A percentile compares a stretch with the other conserved stretches of the same genome.
phyloP scores from a whole-genome alignment of 1,140 invertebrate genomes.

The Aphelinus certus region DNA sequence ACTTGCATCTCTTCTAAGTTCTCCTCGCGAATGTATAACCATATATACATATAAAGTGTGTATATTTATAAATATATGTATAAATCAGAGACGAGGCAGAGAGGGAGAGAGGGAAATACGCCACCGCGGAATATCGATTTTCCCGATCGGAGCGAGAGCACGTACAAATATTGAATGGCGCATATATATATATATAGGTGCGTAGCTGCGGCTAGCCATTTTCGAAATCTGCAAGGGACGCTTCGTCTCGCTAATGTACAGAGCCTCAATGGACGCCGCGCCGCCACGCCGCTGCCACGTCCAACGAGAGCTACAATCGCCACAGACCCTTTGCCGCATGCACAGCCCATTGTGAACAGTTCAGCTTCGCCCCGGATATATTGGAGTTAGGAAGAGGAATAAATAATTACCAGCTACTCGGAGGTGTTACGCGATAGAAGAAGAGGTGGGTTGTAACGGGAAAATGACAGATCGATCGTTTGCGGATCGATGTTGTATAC shows the following conservation, averaged over 20 bases:
- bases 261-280: slow-evolving; percentile 1
- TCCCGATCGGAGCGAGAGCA: neutral
- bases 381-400: too few species aligned
- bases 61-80: too few species aligned
- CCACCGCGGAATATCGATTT: slow-evolving; percentile 29
- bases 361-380: too few species aligned
- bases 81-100: neutral
- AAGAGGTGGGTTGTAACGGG: too few species aligned
- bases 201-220: slow-evolving; percentile 20
- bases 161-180: slow-evolving; percentile 7
- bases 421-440: neutral
- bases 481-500: too few species aligned
- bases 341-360: too few species aligned
- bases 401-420: too few species aligned
- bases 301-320: neutral
- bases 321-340: too few species aligned
- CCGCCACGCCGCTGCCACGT: neutral
- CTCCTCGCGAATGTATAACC: too few species aligned
- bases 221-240: slow-evolving; percentile 23
- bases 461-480: too few species aligned
- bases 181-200: slow-evolving; percentile 12
- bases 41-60: too few species aligned
- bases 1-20: too few species aligned
- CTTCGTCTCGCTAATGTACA: neutral
- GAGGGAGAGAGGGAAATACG: slow-evolving; percentile 25